These are phyloP conservation scores for Ecdyonurus torrentis DNA, from an alignment of 2,888 invertebrate genomes.

Conservation along the genomic window DNA sequence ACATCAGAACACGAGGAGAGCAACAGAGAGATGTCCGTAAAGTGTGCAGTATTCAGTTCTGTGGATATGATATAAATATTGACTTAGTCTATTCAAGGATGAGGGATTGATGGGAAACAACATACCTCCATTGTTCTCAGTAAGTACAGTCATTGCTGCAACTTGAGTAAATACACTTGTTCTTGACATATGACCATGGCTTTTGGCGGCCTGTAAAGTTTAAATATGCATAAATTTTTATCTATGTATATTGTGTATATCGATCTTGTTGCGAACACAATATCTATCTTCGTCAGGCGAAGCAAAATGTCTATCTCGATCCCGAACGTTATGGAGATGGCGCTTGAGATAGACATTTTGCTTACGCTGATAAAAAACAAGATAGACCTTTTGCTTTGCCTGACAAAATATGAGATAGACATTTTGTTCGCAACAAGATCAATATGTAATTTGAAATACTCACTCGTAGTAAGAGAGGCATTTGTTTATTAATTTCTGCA, in stretches of 20 bases:
- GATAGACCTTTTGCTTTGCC: no score
- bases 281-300: no score
- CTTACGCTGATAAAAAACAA: no score
- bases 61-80: no score
- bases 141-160: conserved; percentile 34
- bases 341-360: no score
- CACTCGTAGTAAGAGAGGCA: background rate
- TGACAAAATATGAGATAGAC: background rate
- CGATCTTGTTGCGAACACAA: no score
- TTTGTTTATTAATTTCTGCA: background rate
- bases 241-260: background rate
- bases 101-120: background rate
- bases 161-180: conserved; percentile 37
- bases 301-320: no score
- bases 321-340: no score
- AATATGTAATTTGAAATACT: background rate
- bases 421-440: background rate
- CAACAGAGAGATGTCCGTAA: conserved; percentile 48
- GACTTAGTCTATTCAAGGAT: no score
- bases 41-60: conserved; percentile 46
- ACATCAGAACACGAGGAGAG: conserved; percentile 50
- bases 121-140: conserved; percentile 15
- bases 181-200: conserved; percentile 30
- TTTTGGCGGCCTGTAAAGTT: conserved; percentile 20
- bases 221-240: background rate